A percentile compares a stretch with the other conserved stretches of the same genome.
Evolutionary conservation across 2,797 vertebrate genomes (phyloP).

Genomic region (Semotilus atromaculatus): DNA sequence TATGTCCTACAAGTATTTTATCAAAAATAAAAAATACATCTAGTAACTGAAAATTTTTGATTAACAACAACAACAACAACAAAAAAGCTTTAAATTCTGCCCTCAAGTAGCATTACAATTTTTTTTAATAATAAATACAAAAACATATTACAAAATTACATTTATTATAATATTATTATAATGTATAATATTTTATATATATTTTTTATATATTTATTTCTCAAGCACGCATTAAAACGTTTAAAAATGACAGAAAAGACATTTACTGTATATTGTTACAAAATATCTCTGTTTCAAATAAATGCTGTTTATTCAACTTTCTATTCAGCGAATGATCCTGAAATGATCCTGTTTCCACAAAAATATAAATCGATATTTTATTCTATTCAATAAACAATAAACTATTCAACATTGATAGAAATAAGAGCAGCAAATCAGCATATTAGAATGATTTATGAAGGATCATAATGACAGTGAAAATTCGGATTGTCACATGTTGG

Average conservation of each 20-base stretch:
- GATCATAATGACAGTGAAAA: neutral
- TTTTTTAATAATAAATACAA: neutral
- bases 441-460: neutral
- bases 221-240: too few species aligned
- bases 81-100: neutral
- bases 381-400: too few species aligned
- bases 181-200: too few species aligned
- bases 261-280: neutral
- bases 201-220: too few species aligned
- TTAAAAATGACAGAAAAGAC: neutral
- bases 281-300: neutral
- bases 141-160: too few species aligned
- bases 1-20: neutral
- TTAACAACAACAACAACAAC: neutral
- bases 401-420: neutral
- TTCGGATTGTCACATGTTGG: neutral
- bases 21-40: neutral
- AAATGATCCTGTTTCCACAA: neutral
- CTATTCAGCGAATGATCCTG: neutral
- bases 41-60: neutral
- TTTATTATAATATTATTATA: too few species aligned
- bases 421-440: neutral
- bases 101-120: neutral
- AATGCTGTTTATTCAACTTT: neutral
- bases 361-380: neutral